phyloP scores from a whole-genome alignment of 2,797 vertebrate species.

The Peromyscus attwateri region DNA sequence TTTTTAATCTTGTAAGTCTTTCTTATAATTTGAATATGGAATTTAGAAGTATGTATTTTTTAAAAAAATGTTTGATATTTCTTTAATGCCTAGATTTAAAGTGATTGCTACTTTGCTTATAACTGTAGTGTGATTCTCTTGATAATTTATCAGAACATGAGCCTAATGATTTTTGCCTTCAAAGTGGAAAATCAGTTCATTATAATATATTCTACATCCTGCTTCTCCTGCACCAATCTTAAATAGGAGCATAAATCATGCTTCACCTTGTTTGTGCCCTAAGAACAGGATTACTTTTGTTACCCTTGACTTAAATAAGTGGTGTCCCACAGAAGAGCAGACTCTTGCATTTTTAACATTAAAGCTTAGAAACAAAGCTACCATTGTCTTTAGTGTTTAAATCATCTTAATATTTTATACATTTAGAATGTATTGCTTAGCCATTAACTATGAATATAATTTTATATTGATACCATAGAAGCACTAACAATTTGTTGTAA shows the following conservation, averaged over 20 bases:
- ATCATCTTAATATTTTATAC: not conserved
- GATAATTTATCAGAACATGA: not conserved
- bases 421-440: not conserved
- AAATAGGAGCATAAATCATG: constrained; percentile 1
- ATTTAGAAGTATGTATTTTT: not conserved
- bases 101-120: not conserved
- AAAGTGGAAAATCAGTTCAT: not conserved
- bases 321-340: not conserved
- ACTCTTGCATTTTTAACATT: not conserved
- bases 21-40: not conserved
- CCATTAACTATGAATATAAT: not conserved
- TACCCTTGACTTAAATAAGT: not conserved
- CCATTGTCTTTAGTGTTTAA: not conserved
- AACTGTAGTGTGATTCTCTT: not conserved
- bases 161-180: not conserved
- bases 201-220: not conserved
- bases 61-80: not conserved
- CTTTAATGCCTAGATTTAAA: not conserved
- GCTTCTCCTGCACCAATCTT: fast-evolving
- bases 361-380: not conserved
- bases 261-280: not conserved
- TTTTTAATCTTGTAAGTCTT: not conserved
- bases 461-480: not conserved
- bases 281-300: not conserved
- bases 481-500: not conserved